Evolutionary conservation across 2,888 invertebrate genomes (phyloP).

Genomic region (Agrypnus murinus): DNA sequence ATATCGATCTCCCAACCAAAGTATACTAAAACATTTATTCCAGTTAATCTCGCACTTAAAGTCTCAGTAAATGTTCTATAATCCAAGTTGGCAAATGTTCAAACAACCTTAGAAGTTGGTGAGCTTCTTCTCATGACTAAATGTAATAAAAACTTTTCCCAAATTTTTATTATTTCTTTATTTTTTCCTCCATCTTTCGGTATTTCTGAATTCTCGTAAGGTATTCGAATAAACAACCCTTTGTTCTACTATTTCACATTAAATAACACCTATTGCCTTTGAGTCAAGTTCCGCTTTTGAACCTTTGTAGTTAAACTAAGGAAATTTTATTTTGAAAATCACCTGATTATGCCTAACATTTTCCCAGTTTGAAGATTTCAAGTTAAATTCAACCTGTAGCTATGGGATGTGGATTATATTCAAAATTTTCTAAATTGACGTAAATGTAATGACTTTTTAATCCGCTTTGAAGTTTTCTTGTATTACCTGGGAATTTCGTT

Average conservation of each 20-base stretch:
- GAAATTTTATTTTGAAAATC: slow-evolving; percentile 3
- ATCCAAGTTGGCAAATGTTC: slow-evolving; percentile 20
- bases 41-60: neutral
- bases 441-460: neutral
- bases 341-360: neutral
- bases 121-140: neutral
- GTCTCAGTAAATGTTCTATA: slow-evolving; percentile 12
- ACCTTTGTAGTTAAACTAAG: neutral
- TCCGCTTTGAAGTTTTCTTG: slow-evolving; percentile 4
- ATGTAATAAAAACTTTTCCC: slow-evolving; percentile 6
- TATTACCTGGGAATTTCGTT: neutral
- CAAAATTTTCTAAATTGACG: neutral
- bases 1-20: no score
- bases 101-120: neutral
- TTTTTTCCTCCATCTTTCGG: neutral
- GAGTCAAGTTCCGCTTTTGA: neutral
- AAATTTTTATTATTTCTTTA: slow-evolving; percentile 8
- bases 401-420: neutral
- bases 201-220: slow-evolving; percentile 9
- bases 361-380: slow-evolving; percentile 2
- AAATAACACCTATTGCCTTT: neutral
- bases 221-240: neutral
- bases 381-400: neutral
- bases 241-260: neutral
- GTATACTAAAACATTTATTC: neutral